Percentiles rank a stretch among this genome's conserved stretches.
These are phyloP conservation scores for Akabosia matsudoensis DNA, from an alignment of 1,140 invertebrate genomes.

Conservation along the genomic window DNA sequence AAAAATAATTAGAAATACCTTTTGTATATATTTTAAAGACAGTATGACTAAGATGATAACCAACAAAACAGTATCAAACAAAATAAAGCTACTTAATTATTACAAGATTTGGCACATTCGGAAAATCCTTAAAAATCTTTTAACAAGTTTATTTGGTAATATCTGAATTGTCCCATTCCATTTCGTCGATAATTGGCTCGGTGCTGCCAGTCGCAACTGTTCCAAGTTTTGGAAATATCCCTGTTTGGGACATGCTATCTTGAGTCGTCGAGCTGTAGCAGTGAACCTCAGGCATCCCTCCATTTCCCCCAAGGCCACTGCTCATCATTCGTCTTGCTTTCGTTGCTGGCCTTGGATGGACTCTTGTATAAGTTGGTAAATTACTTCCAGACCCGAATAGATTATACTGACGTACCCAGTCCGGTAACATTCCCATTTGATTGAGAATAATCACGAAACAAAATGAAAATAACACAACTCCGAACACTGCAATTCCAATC, in stretches of 20 bases:
- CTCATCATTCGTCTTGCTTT: constrained; percentile 28
- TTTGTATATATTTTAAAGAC: no score
- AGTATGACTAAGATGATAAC: no score
- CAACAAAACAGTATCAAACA: no score
- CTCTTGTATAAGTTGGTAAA: constrained; percentile 36
- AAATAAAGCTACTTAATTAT: no score
- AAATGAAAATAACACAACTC: constrained; percentile 27
- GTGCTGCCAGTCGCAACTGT: background rate
- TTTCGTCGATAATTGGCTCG: constrained; percentile 22
- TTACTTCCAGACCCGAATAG: constrained; percentile 31
- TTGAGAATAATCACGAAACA: constrained; percentile 29
- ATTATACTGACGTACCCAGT: constrained; percentile 28
- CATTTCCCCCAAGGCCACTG: background rate
- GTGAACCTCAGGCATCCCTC: background rate
- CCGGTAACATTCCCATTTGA: constrained; percentile 35
- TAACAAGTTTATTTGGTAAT: no score
- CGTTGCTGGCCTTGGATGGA: constrained; percentile 29
- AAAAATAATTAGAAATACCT: no score
- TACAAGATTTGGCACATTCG: no score
- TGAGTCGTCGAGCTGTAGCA: background rate
- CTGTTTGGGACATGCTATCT: background rate
- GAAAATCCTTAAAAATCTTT: background rate
- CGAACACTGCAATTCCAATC: constrained; percentile 40
- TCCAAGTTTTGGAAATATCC: background rate
- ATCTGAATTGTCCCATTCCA: constrained; percentile 45